phyloP scores from a whole-genome alignment of 2,888 invertebrate genomes.

The Cryptocephalus primarius region DNA sequence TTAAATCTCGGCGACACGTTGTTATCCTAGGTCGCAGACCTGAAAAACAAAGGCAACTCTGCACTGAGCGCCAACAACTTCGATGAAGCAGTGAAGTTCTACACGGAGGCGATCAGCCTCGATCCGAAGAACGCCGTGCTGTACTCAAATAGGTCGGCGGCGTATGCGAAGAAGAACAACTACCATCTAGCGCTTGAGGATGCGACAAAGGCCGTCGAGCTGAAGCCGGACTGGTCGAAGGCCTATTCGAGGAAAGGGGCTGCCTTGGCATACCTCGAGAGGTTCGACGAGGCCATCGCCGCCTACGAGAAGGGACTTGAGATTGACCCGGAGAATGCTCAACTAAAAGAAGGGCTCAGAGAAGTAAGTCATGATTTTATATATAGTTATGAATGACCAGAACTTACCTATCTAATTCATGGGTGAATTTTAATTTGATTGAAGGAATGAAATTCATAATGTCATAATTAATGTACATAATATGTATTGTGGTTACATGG shows the following conservation, averaged over 20 bases:
- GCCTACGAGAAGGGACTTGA: conserved; percentile 66
- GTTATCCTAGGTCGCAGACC: conserved; percentile 53
- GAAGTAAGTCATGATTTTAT: conserved; percentile 40
- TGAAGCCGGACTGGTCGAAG: conserved; percentile 81
- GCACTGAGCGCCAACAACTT: conserved; percentile 68
- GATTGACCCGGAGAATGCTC: conserved; percentile 61
- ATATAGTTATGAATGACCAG: not conserved
- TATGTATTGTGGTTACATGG: no score
- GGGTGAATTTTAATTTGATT: no score
- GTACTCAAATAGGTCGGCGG: conserved; percentile 86
- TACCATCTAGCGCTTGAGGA: conserved; percentile 69
- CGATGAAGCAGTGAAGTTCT: conserved; percentile 67
- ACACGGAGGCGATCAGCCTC: conserved; percentile 69
- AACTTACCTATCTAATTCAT: no score
- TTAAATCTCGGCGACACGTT: conserved; percentile 6
- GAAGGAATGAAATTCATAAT: no score
- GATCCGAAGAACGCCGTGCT: conserved; percentile 79
- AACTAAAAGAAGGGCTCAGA: conserved; percentile 53
- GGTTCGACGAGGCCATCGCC: conserved; percentile 61
- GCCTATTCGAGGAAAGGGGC: conserved; percentile 84
- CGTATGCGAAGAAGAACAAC: conserved; percentile 69
- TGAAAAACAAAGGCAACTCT: conserved; percentile 82
- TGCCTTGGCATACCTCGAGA: conserved; percentile 67
- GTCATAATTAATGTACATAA: no score
- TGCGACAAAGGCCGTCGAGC: conserved; percentile 68